A percentile compares a stretch with the other conserved stretches of the same genome.
These are phyloP conservation scores for Eurystomus glaucurus DNA, from an alignment of 2,797 vertebrate species.

Conservation along the genomic window DNA sequence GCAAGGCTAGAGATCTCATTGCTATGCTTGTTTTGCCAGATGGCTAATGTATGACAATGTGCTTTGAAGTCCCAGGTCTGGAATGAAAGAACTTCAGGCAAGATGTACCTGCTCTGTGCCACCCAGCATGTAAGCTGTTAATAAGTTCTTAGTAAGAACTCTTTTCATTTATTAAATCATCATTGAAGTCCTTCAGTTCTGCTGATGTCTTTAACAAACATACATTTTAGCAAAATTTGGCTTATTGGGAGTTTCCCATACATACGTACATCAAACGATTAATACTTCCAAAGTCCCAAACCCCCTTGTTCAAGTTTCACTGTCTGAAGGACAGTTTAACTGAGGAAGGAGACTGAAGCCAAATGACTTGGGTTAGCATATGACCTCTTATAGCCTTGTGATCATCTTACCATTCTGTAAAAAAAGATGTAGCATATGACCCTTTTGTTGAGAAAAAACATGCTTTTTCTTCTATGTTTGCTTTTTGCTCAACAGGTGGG, in stretches of 20 bases:
- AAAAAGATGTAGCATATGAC: neutral
- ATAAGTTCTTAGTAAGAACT: slow-evolving; percentile 24
- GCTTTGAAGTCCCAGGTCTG: slow-evolving; percentile 56
- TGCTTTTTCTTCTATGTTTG: fast-evolving
- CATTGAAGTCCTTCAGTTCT: neutral
- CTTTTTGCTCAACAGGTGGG: neutral
- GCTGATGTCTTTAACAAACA: neutral
- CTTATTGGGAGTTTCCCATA: neutral
- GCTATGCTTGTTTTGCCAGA: slow-evolving; percentile 23
- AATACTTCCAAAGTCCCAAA: neutral
- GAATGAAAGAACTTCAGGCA: slow-evolving; percentile 15
- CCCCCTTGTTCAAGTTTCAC: neutral
- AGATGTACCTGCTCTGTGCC: slow-evolving; percentile 9
- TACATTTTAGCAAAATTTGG: neutral
- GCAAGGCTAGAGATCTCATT: slow-evolving; percentile 2
- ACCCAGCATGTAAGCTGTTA: slow-evolving; percentile 27
- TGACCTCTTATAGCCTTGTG: neutral
- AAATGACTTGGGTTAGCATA: neutral
- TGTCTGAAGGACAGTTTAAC: neutral
- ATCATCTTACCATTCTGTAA: neutral
- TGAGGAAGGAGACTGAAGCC: neutral
- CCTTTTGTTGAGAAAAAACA: neutral
- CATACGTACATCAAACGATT: neutral
- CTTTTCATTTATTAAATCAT: slow-evolving; percentile 49
- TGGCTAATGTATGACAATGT: neutral